phyloP scores from a whole-genome alignment of 64 coral and sea anemone species.

The Orbicella faveolata region DNA sequence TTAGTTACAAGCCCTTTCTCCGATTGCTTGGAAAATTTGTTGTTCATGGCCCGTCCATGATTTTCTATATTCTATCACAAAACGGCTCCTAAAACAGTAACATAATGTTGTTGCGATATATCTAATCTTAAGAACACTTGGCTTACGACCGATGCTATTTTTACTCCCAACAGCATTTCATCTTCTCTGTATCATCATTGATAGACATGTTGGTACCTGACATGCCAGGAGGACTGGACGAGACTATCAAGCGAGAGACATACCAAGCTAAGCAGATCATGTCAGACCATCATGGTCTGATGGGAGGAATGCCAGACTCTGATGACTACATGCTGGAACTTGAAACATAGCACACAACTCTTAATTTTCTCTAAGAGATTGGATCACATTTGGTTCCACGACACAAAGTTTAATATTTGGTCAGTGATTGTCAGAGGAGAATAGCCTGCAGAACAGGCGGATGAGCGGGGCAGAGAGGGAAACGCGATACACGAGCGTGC shows the following conservation, averaged over 20 bases:
- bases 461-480: too few species aligned
- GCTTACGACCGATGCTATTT: neutral
- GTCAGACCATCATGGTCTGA: conserved; percentile 82
- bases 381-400: neutral
- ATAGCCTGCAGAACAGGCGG: too few species aligned
- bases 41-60: too few species aligned
- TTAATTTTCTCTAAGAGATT: neutral
- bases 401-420: neutral
- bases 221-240: conserved; percentile 74
- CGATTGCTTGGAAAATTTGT: too few species aligned
- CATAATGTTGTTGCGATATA: too few species aligned
- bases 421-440: too few species aligned
- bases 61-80: too few species aligned
- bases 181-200: conserved; percentile 84
- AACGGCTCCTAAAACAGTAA: neutral
- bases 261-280: conserved; percentile 92
- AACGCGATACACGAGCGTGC: too few species aligned
- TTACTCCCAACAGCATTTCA: conserved; percentile 71
- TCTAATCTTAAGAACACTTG: neutral
- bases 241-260: conserved; percentile 89
- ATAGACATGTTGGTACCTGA: conserved; percentile 97
- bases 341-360: neutral
- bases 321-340: conserved; percentile 50
- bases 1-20: too few species aligned
- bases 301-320: conserved; percentile 39